Percentiles rank a stretch among this genome's conserved stretches.
Conservation (phyloP, 2,113 vertebrate genomes). For the Argyrosomus japonicus region DNA sequence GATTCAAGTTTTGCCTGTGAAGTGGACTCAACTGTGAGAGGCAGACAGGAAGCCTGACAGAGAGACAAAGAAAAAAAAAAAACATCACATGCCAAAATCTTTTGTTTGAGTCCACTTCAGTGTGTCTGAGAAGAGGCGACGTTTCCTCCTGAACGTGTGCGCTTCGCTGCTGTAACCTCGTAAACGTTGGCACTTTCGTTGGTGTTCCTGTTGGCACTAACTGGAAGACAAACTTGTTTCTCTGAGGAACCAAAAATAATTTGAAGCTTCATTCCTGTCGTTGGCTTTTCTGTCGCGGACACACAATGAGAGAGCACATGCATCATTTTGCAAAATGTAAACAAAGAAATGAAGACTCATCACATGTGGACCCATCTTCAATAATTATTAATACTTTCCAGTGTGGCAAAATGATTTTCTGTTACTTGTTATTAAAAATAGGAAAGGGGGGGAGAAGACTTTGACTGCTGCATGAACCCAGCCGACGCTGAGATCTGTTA, state of each 20-base stretch:
- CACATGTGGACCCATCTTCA: not conserved
- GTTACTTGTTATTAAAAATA: not conserved
- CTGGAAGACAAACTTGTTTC: conserved; percentile 70
- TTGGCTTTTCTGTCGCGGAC: conserved; percentile 5
- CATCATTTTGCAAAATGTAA: conserved; percentile 13
- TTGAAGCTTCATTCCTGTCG: conserved; percentile 7
- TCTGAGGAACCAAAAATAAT: conserved; percentile 31
- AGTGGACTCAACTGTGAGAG: conserved; percentile 16
- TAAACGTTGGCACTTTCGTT: conserved; percentile 56
- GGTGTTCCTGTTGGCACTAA: conserved; percentile 53
- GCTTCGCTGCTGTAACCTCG: not conserved
- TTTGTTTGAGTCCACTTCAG: conserved; percentile 41
- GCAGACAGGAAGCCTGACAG: conserved; percentile 16
- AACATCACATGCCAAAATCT: conserved; percentile 34
- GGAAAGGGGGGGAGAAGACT: not conserved
- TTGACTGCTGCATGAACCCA: not conserved
- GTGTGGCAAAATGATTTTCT: not conserved
- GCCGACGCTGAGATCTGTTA: conserved; percentile 1
- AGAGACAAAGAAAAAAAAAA: conserved; percentile 4
- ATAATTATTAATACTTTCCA: too few species aligned
- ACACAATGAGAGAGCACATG: conserved; percentile 57
- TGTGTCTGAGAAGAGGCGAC: not conserved
- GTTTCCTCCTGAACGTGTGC: conserved; percentile 36
- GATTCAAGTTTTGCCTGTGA: conserved; percentile 53
- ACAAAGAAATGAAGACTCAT: not conserved